Base-by-base conservation (phyloP, 2,113 vertebrate species). In the Rhineura floridana region DNA sequence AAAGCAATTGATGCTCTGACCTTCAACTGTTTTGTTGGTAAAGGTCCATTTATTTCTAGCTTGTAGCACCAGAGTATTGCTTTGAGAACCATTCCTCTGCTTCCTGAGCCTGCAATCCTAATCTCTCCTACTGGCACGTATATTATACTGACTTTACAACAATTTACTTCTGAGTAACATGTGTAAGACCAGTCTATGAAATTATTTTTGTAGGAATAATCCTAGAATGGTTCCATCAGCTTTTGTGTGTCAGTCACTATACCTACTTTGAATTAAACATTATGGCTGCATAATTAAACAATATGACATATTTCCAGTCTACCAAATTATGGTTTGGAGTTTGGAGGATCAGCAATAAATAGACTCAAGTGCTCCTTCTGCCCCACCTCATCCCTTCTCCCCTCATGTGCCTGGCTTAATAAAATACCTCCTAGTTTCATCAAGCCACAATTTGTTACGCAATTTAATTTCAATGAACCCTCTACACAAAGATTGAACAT, bases 11-110 rank as follows among this genome's bases (percentile, higher is more conserved):
- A 69, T 83, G 63, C 13, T 48, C 42, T 83, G 81, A 79, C 76
- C 63, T 86, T 86, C 75, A 86, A 67, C 50, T 86, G 75, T 33
- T 79, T 67, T 78, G 30, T 78, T 78, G 84, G 73, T n/a, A 30
- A 67, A 42, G 62, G 63, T 86, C 48, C n/a, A 67, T 67, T 39
- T 67, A 52, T 86, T 86, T 86, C 63, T 48, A 86, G 46, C 85
- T 25, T 79, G 44, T 79, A 30, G 30, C 76, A 79, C n/a, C 13
- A 79, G 44, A 21, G 25, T 79, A 30, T 50, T 79, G 75, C 46
- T 52, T 69, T 79, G 44, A 79, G 52, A 52, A 30, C 33, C 42
- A 72, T 86, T 78, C 33, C n/a, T 30, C 25, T 52, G 44, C 17
- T 79, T 65, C 17, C 59, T 79, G 85, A 67, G 33, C 19, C 12